These are phyloP conservation scores for Philypnodon macrostomus DNA, from an alignment of 2,797 vertebrate species.

Conservation along the genomic window DNA sequence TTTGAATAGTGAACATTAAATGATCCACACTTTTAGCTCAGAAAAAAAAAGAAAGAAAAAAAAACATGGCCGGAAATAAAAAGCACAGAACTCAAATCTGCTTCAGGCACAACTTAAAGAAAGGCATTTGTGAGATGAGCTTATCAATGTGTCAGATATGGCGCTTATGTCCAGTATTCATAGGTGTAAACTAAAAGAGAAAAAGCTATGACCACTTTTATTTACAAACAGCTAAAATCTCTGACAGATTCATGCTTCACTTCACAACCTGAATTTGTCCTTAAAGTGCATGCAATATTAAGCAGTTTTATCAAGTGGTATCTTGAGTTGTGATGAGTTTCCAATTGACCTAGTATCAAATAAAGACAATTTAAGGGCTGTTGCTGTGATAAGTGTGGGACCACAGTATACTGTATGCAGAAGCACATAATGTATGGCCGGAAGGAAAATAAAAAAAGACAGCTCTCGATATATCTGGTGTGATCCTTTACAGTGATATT, in stretches of 20 bases:
- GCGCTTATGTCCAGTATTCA: slow-evolving; percentile 70
- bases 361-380: slow-evolving; percentile 65
- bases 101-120: slow-evolving; percentile 81
- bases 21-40: slow-evolving; percentile 75
- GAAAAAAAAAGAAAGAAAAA: slow-evolving; percentile 51
- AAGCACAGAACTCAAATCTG: slow-evolving; percentile 69
- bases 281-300: slow-evolving; percentile 99
- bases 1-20: slow-evolving; percentile 79
- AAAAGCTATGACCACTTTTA: slow-evolving; percentile 92
- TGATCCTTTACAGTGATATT: slow-evolving; percentile 86
- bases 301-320: slow-evolving; percentile 88
- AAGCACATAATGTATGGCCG: slow-evolving; percentile 83
- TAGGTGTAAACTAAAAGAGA: slow-evolving; percentile 66
- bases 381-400: no score
- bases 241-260: slow-evolving; percentile 96
- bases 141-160: slow-evolving; percentile 68
- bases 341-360: slow-evolving; percentile 75
- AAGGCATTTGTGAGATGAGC: slow-evolving; percentile 82
- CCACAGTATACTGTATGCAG: slow-evolving; percentile 89
- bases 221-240: slow-evolving; percentile 99
- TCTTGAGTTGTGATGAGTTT: slow-evolving; percentile 86
- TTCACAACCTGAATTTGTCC: slow-evolving; percentile 95
- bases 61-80: slow-evolving; percentile 66
- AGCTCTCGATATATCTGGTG: slow-evolving; percentile 88
- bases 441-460: slow-evolving; percentile 84